phyloP scores from a whole-genome alignment of 2,888 invertebrate genomes.

The Apodemia mormo region DNA sequence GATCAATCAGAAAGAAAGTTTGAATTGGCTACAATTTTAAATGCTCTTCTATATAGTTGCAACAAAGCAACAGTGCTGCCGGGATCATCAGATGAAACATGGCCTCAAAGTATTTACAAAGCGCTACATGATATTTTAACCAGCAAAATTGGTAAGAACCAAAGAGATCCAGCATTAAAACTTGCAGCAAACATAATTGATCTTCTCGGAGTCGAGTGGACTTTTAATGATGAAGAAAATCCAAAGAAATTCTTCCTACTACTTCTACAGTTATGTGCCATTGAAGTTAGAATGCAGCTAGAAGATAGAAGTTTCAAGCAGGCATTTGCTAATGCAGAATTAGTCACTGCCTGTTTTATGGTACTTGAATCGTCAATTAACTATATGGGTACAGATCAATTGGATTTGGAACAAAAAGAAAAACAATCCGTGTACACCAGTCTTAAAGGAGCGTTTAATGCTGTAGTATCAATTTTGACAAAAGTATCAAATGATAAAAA shows the following conservation, averaged over 20 bases:
- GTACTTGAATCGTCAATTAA: constrained; percentile 90
- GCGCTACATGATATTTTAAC: constrained; percentile 91
- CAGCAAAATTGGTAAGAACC: constrained; percentile 92
- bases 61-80: constrained; percentile 84
- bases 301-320: constrained; percentile 93
- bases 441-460: constrained; percentile 93
- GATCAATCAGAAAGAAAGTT: constrained; percentile 95
- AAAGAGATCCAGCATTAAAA: constrained; percentile 93
- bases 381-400: constrained; percentile 89
- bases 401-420: constrained; percentile 94
- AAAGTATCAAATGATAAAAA: constrained; percentile 89
- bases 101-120: constrained; percentile 91
- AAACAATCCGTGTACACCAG: constrained; percentile 95
- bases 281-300: constrained; percentile 96
- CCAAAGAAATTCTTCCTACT: constrained; percentile 92
- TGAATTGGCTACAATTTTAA: constrained; percentile 90
- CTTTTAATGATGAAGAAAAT: constrained; percentile 88
- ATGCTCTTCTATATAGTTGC: constrained; percentile 88
- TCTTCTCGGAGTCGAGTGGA: constrained; percentile 92
- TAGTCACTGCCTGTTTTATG: constrained; percentile 91
- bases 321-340: constrained; percentile 87
- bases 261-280: constrained; percentile 91
- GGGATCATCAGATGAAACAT: constrained; percentile 86
- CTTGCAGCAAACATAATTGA: constrained; percentile 91
- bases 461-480: constrained; percentile 87